phyloP scores from a whole-genome alignment of 2,797 vertebrate species.

The Cetoscarus ocellatus region DNA sequence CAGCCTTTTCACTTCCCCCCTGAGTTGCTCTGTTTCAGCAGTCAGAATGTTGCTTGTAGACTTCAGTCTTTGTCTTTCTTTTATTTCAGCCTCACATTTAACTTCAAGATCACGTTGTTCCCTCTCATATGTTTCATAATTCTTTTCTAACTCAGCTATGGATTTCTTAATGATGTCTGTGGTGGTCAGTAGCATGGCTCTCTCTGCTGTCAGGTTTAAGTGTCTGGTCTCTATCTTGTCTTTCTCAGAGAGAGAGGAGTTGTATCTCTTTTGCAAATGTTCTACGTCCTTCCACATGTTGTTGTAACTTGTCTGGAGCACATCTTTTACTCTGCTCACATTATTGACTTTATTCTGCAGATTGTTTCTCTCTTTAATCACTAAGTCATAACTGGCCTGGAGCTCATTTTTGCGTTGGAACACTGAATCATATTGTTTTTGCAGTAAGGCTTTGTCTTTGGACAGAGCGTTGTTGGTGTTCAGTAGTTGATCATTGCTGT shows the following conservation, averaged over 20 bases:
- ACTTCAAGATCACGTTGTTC: slow-evolving; percentile 47
- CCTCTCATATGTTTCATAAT: neutral
- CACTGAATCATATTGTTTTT: slow-evolving; percentile 6
- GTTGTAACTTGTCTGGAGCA: slow-evolving; percentile 57
- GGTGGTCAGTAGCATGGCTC: slow-evolving; percentile 25
- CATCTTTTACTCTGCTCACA: slow-evolving; percentile 45
- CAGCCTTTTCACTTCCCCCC: slow-evolving; percentile 19
- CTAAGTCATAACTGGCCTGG: slow-evolving; percentile 10
- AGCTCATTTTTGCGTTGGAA: slow-evolving; percentile 26
- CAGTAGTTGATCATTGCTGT: slow-evolving; percentile 21
- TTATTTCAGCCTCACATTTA: neutral
- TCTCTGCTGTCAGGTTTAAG: slow-evolving; percentile 43
- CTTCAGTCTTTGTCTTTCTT: slow-evolving; percentile 41
- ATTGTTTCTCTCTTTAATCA: slow-evolving; percentile 55
- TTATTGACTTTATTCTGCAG: slow-evolving; percentile 70
- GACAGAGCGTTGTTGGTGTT: neutral
- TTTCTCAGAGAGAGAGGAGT: slow-evolving; percentile 37
- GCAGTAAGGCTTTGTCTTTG: slow-evolving; percentile 7
- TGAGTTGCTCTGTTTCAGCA: slow-evolving; percentile 42
- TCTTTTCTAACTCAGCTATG: slow-evolving; percentile 11
- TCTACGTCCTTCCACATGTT: slow-evolving; percentile 43
- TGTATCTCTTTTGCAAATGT: slow-evolving; percentile 53
- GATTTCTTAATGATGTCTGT: slow-evolving; percentile 19
- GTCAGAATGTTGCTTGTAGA: slow-evolving; percentile 50
- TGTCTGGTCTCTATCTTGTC: slow-evolving; percentile 48